A percentile compares a stretch with the other conserved stretches of the same genome.
Evolutionary conservation across 2,888 invertebrate species (phyloP).

Genomic region (Halocaridina rubra): DNA sequence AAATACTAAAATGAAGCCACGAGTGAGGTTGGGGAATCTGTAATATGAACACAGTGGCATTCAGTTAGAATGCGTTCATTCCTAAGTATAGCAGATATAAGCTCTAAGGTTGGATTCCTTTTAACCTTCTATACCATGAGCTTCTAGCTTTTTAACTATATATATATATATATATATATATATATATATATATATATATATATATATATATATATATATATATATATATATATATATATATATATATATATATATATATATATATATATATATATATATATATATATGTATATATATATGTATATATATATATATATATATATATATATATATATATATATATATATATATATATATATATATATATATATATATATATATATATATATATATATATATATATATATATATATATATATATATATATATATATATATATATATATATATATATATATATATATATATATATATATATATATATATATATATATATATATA

Average conservation of each 20-base stretch:
- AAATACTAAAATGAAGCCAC: too few species aligned
- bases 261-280: not conserved
- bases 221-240: not conserved
- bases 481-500: not conserved
- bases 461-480: not conserved
- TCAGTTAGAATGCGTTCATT: too few species aligned
- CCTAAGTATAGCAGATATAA: too few species aligned
- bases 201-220: not conserved
- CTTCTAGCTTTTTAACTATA: too few species aligned
- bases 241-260: not conserved
- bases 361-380: not conserved
- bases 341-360: not conserved
- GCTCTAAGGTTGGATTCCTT: too few species aligned
- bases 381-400: not conserved
- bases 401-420: not conserved
- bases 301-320: not conserved
- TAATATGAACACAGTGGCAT: too few species aligned
- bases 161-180: not conserved
- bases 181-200: not conserved
- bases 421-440: not conserved
- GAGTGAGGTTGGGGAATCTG: too few species aligned
- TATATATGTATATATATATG: not conserved
- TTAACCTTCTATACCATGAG: too few species aligned
- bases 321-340: not conserved
- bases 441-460: not conserved